Evolutionary conservation across 2,797 vertebrate species (phyloP).

Genomic region (Artibeus lituratus): DNA sequence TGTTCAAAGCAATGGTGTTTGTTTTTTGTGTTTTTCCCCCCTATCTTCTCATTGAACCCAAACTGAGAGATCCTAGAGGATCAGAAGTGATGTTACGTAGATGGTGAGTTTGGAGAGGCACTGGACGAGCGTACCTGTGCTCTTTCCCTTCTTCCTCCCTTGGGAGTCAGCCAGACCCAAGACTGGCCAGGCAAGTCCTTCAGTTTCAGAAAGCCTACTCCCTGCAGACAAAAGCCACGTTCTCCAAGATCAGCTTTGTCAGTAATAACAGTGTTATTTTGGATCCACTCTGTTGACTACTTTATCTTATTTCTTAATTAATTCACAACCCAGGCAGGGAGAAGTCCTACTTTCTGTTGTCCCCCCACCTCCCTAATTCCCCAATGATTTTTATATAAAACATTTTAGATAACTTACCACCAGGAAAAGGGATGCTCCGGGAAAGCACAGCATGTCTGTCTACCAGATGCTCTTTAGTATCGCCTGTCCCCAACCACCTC

Average conservation of each 20-base stretch:
- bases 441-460: neutral
- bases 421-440: neutral
- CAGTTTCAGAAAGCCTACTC: neutral
- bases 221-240: neutral
- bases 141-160: neutral
- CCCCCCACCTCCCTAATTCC: too few relatives aligned
- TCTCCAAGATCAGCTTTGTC: neutral
- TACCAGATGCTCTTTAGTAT: neutral
- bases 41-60: neutral
- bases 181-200: neutral
- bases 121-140: neutral
- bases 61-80: neutral
- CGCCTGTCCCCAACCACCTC: neutral
- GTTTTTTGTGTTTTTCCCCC: neutral
- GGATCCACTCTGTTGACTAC: neutral
- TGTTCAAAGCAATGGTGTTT: neutral
- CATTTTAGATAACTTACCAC: neutral
- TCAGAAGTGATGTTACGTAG: neutral
- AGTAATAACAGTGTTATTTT: neutral
- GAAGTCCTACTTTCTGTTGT: neutral
- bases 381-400: constrained; percentile 7
- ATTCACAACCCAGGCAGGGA: neutral
- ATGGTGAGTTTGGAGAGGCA: neutral
- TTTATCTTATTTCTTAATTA: neutral
- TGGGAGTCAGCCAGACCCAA: neutral